Base-by-base conservation (phyloP, 2,797 vertebrate species). In the Centroberyx gerrardi region DNA sequence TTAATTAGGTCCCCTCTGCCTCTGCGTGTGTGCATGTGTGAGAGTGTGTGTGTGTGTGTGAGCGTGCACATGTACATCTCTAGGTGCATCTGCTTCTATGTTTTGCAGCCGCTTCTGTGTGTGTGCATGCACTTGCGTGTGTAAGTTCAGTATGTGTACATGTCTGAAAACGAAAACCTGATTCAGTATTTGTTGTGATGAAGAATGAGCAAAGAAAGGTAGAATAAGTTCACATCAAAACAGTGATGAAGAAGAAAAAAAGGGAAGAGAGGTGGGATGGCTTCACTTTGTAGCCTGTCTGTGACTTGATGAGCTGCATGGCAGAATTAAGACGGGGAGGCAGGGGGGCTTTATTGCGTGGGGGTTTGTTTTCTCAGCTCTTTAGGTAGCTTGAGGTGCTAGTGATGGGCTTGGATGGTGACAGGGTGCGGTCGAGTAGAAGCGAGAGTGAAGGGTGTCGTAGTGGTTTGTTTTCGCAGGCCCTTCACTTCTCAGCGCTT, bases 401-500 rank as follows among this genome's bases (percentile, higher is more conserved):
- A 51, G 77, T 69, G 88, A 90, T 85, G 74, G 76, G 82, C 85
- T 84, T 38, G 80, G 74, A 83, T 36, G 51, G 82, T 88, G 89
- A 88, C 76, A 75, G 81, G 87, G 82, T 89, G 89, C 76, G 51
- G 80, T 83, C 17, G 62, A 89, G 80, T 58, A 87, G 86, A 90
- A 87, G 82, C 82, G 89, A 85, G 88, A 86, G 84, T 88, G 87
- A 88, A 90, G 89, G 92, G 87, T 89, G 87, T 90, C 86, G 62
- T 78, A 87, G 91, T 71, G 86, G 89, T 93, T 93, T 94, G 90
- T 93, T 92, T 90, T 93, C 81, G 74, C 88, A 93, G 93, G 88
- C 88, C 90, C 93, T 93, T 92, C 90, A 93, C 83, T 91, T 92
- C 93, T 81, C 91, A 90, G 93, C 85, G 36, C 85, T 92, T 84